A percentile compares a stretch with the other conserved stretches of the same genome.
phyloP scores from a whole-genome alignment of 2,113 vertebrate species.

The Aythya baeri region DNA sequence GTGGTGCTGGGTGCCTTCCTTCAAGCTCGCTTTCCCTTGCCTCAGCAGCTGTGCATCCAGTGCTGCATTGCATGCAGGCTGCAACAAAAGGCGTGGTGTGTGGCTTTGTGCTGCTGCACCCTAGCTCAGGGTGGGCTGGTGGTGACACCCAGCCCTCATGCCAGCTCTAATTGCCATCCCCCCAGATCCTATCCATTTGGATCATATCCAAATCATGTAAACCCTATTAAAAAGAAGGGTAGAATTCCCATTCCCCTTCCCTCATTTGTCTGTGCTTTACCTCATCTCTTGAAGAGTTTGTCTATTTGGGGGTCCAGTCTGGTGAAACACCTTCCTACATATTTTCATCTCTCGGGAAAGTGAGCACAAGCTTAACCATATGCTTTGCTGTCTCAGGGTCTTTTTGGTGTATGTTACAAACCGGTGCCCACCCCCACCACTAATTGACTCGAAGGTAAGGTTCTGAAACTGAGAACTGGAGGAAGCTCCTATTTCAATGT shows the following conservation, averaged over 20 bases:
- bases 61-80: accelerated
- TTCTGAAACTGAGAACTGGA: neutral
- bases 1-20: neutral
- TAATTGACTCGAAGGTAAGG: neutral
- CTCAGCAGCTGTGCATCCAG: accelerated
- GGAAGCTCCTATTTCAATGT: slow-evolving; percentile 28
- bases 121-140: neutral
- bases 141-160: neutral
- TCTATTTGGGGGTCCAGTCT: neutral
- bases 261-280: neutral
- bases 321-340: neutral
- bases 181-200: no score
- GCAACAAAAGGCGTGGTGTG: neutral
- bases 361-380: neutral
- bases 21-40: accelerated
- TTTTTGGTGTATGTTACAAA: neutral
- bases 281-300: neutral
- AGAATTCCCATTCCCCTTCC: neutral
- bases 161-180: neutral
- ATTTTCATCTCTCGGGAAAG: neutral
- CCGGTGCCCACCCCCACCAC: neutral
- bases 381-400: neutral
- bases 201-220: neutral
- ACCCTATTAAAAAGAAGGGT: neutral
- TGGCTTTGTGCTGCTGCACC: neutral